Conservation (phyloP, 2,797 vertebrate genomes). For the Erpetoichthys calabaricus region DNA sequence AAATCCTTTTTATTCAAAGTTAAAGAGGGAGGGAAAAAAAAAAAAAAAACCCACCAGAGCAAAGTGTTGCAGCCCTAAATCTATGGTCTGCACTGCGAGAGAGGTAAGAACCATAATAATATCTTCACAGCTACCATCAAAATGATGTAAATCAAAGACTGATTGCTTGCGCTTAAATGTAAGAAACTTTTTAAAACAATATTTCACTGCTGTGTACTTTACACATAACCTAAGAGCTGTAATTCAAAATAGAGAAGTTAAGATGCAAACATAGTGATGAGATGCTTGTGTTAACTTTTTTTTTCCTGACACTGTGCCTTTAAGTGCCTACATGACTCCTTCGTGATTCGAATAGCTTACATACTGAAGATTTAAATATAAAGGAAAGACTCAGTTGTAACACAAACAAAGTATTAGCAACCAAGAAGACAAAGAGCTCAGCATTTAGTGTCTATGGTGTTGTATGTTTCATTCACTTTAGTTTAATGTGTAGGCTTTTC, state of each 20-base stretch:
- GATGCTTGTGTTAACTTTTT: too few relatives aligned
- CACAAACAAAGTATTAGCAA: too few relatives aligned
- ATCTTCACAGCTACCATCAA: conserved; percentile 18
- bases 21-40: conserved; percentile 18
- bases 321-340: too few relatives aligned
- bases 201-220: not conserved
- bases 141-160: conserved; percentile 11
- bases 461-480: not conserved
- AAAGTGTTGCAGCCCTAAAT: conserved; percentile 37
- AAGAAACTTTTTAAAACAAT: not conserved
- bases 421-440: too few relatives aligned
- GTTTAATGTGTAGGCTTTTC: not conserved
- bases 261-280: too few relatives aligned
- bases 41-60: conserved; percentile 15
- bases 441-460: not conserved
- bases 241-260: too few relatives aligned
- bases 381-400: too few relatives aligned
- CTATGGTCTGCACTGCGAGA: conserved; percentile 46
- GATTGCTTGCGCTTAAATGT: not conserved
- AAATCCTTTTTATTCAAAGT: conserved; percentile 24
- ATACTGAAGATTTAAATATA: not conserved
- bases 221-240: too few relatives aligned
- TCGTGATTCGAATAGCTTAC: not conserved
- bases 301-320: too few relatives aligned
- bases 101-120: conserved; percentile 35